Evolutionary conservation across 35 echinoderm and acorn worm genomes (phyloP).

Genomic region (Heliocidaris erythrogramma): DNA sequence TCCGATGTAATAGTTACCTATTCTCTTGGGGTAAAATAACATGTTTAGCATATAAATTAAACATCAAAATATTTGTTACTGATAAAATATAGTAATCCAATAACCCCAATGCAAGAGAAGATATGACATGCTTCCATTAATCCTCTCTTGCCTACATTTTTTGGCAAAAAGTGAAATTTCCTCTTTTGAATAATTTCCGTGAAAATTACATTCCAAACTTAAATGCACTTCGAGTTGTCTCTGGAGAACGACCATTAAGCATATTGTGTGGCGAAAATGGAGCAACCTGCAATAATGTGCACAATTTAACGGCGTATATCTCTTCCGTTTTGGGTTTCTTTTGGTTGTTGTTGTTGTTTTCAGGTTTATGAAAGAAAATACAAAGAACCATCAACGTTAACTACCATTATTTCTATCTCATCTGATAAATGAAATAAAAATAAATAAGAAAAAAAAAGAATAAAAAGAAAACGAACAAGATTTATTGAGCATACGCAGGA

Average conservation of each 20-base stretch:
- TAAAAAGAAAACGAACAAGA: too few relatives aligned
- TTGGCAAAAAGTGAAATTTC: neutral
- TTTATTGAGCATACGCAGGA: too few relatives aligned
- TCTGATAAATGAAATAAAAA: neutral
- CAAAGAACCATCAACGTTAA: neutral
- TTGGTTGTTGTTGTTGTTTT: neutral
- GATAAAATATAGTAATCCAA: too few relatives aligned
- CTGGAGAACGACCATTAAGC: neutral
- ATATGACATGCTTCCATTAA: too few relatives aligned
- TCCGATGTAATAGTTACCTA: neutral
- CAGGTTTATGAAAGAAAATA: neutral
- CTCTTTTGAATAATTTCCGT: neutral
- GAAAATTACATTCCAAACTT: neutral
- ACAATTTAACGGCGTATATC: neutral
- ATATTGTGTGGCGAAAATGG: neutral
- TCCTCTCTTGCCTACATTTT: neutral
- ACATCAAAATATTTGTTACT: neutral
- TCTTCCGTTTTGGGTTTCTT: neutral
- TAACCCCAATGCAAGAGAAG: too few relatives aligned
- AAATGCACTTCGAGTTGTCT: neutral
- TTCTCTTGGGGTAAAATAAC: neutral
- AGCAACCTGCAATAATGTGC: neutral
- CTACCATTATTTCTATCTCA: neutral
- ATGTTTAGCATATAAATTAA: neutral
- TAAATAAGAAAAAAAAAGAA: too few relatives aligned